phyloP scores from a whole-genome alignment of 1,140 invertebrate species.

The Homarus americanus region DNA sequence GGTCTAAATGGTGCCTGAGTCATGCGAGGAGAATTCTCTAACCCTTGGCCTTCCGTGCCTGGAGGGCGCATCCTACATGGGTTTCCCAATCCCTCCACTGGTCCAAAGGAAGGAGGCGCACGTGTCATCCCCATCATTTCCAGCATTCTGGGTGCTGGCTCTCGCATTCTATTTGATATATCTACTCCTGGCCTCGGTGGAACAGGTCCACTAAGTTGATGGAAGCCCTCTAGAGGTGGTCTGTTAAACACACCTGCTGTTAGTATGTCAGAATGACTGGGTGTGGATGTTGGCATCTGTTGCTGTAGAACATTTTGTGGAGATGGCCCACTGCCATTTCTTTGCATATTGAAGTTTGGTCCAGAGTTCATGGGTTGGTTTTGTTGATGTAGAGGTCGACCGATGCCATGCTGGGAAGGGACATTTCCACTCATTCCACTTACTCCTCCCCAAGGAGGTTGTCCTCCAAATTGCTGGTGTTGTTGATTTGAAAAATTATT shows the following conservation, averaged over 20 bases:
- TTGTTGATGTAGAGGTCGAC: conserved; percentile 28
- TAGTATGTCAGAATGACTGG: conserved; percentile 33
- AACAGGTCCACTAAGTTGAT: conserved; percentile 49
- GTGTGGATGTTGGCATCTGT: conserved; percentile 39
- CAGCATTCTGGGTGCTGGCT: conserved; percentile 59
- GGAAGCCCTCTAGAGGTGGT: conserved; percentile 66
- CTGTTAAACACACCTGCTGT: conserved; percentile 53
- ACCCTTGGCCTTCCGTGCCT: conserved; percentile 36
- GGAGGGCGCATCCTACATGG: conserved; percentile 43
- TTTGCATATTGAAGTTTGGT: conserved; percentile 31
- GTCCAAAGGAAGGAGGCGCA: conserved; percentile 58
- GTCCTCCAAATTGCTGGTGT: conserved; percentile 15
- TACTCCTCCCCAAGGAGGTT: conserved; percentile 37
- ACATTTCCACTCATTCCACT: conserved; percentile 35
- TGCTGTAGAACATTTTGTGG: conserved; percentile 54
- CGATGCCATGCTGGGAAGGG: conserved; percentile 19
- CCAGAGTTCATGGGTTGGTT: conserved; percentile 41
- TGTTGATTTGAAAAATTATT: conserved; percentile 45
- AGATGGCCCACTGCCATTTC: conserved; percentile 42
- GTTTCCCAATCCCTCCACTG: conserved; percentile 39
- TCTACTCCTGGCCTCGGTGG: conserved; percentile 51
- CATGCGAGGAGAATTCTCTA: conserved; percentile 51
- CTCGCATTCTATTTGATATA: conserved; percentile 49
- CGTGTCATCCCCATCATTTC: conserved; percentile 65
- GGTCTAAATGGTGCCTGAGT: conserved; percentile 45